Percentiles rank a stretch among this genome's conserved stretches.
Conservation (phyloP, 2,888 invertebrate species). For the Saturnia pavonia region DNA sequence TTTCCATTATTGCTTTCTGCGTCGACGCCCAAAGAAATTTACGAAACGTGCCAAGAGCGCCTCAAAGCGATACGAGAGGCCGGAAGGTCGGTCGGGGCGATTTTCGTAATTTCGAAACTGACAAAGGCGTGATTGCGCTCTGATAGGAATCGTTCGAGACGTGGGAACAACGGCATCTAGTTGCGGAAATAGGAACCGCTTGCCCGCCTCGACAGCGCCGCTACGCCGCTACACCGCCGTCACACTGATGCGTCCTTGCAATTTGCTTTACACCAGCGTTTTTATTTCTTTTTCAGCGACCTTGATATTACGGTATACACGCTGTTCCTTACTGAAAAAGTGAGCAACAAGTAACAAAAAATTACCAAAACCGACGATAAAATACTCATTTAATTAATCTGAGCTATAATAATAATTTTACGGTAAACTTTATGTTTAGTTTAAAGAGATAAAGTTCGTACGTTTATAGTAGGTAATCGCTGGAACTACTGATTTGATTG, state of each 20-base stretch:
- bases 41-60: slow-evolving; percentile 38
- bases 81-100: slow-evolving; percentile 53
- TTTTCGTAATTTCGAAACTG: slow-evolving; percentile 52
- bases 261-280: slow-evolving; percentile 16
- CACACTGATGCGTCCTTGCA: slow-evolving; percentile 16
- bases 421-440: too few relatives aligned
- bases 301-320: not conserved
- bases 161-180: slow-evolving; percentile 67
- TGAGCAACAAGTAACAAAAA: not conserved
- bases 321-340: not conserved
- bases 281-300: slow-evolving; percentile 11
- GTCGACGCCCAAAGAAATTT: slow-evolving; percentile 64
- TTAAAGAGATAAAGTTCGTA: too few relatives aligned
- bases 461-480: too few relatives aligned
- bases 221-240: not conserved
- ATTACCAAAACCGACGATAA: too few relatives aligned
- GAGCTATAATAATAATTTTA: too few relatives aligned
- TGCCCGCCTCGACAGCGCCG: slow-evolving; percentile 41
- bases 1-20: slow-evolving; percentile 65
- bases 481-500: too few relatives aligned
- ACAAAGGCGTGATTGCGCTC: slow-evolving; percentile 62
- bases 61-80: slow-evolving; percentile 55
- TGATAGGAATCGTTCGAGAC: slow-evolving; percentile 32
- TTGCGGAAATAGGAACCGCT: slow-evolving; percentile 73
- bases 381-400: too few relatives aligned